These are phyloP conservation scores for Lagopus leucura DNA, from an alignment of 2,113 vertebrate species.

Conservation along the genomic window DNA sequence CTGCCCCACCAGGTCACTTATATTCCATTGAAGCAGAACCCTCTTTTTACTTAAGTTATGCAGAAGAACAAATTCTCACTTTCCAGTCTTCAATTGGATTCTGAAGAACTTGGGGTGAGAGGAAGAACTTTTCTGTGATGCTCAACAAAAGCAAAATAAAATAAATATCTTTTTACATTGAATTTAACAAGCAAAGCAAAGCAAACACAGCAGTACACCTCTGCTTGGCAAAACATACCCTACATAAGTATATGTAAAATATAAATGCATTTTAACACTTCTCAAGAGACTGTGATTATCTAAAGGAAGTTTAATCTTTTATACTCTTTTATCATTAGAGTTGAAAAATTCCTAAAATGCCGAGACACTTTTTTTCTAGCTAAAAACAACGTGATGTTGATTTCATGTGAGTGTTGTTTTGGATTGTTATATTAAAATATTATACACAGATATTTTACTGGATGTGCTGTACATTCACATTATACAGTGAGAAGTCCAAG, in stretches of 20 bases:
- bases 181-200: background rate
- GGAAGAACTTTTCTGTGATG: background rate
- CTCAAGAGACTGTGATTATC: background rate
- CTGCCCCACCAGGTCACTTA: background rate
- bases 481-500: background rate
- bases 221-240: background rate
- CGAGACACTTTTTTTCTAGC: background rate
- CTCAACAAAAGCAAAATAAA: background rate
- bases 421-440: background rate
- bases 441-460: background rate
- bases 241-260: background rate
- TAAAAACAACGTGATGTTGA: background rate
- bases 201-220: background rate
- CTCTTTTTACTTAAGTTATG: conserved; percentile 41
- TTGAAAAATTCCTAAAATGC: background rate
- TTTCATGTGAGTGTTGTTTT: background rate
- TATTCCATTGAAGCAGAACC: conserved; percentile 30
- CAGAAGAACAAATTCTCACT: background rate
- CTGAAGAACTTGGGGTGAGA: background rate
- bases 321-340: background rate
- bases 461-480: background rate
- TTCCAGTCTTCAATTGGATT: background rate
- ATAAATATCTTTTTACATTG: background rate
- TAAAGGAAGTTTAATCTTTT: background rate
- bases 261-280: background rate